Evolutionary conservation across 2,888 invertebrate genomes (phyloP).

Genomic region (Helobdella robusta): DNA sequence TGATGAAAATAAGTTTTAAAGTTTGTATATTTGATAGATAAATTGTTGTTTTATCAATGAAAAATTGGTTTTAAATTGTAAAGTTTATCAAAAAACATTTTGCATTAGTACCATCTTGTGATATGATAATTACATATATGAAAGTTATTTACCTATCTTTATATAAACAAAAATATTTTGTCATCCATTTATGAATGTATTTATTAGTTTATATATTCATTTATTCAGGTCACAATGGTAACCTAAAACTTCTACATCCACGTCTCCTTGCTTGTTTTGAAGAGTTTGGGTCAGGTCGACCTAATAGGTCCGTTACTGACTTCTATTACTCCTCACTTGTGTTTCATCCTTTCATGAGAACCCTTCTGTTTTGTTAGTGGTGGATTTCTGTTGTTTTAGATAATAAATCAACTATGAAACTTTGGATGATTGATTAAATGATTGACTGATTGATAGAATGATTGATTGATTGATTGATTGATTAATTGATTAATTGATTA

Average conservation of each 20-base stretch:
- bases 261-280: constrained; percentile 45
- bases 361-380: constrained; percentile 48
- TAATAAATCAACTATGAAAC: neutral
- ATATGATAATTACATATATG: too few species aligned
- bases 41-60: too few species aligned
- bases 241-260: constrained; percentile 45
- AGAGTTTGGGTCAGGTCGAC: constrained; percentile 35
- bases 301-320: constrained; percentile 27
- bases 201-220: constrained; percentile 1
- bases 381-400: neutral
- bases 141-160: too few species aligned
- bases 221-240: constrained; percentile 39
- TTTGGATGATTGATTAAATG: neutral
- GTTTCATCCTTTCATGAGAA: constrained; percentile 45
- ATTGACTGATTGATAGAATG: neutral
- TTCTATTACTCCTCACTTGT: constrained; percentile 43
- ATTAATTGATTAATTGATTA: neutral
- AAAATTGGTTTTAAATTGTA: too few species aligned
- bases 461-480: neutral
- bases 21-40: too few species aligned
- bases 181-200: neutral
- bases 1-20: too few species aligned
- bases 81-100: too few species aligned
- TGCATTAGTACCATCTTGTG: too few species aligned
- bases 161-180: neutral